Base-by-base conservation (phyloP, 2,888 invertebrate genomes). In the Apodemia mormo region DNA sequence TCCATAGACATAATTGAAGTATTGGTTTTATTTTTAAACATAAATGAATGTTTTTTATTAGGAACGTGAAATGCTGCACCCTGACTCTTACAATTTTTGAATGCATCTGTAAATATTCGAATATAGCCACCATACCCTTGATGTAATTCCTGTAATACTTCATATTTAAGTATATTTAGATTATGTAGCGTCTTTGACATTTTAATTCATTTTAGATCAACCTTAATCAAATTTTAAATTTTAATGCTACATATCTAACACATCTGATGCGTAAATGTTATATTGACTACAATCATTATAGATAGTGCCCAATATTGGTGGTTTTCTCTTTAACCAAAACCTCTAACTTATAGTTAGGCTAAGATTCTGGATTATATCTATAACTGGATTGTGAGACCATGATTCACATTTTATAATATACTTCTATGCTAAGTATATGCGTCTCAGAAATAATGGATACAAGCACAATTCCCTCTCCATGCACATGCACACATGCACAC, bases 1-100 rank as follows among this genome's bases (percentile, higher is more conserved):
- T 71, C 73, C 30, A 68, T 66, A n/a, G 68, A 68, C 73, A 71
- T 73, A 67, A 73, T 75, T 12, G 72, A 73, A 70, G 70, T 43
- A 9, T 22, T 22, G 9, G 29, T 56, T 29, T 56, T 9, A 56
- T 22, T 56, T 56, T 56, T 70, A 56, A 22, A 73, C 67, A 49
- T 45, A 2, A 1, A 30, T 3, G 56, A 67, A 58, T 6, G 6
- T 54, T 33, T 70, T 30, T 7, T 68, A 49, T 68, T 56, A 12
- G 68, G 66, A 49, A 70, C 70, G 22, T 56, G 67, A 65, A 72
- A 52, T 4, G 72, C 70, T 2, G 66, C 65, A 9, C 72, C 72
- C 1, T 37, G n/a, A 9, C 54, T 64, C 7, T 52, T 10, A n/a
- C 33, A n/a, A n/a, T 64, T 64, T 45, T 72, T 70, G 3, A 67